Evolutionary conservation across 2,113 vertebrate species (phyloP).

Genomic region (Pseudonaja textilis): DNA sequence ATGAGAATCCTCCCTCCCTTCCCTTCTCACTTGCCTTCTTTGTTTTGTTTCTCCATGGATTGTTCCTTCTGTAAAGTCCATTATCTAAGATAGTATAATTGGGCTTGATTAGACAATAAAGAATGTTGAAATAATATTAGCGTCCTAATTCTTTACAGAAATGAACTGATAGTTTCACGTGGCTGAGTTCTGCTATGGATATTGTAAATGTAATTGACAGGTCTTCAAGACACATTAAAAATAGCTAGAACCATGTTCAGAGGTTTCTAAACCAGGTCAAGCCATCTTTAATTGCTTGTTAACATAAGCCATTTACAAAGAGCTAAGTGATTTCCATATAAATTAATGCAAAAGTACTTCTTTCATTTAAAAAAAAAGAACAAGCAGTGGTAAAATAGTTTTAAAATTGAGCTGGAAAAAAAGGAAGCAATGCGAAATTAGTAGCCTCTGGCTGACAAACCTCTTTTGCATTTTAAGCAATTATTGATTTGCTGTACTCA

Average conservation of each 20-base stretch:
- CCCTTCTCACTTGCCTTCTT: not conserved
- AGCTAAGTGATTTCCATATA: slow-evolving; percentile 46
- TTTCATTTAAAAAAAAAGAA: slow-evolving; percentile 13
- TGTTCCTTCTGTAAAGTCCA: not conserved
- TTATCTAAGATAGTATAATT: not conserved
- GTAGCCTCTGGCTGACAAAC: slow-evolving; percentile 26
- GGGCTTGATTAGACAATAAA: not conserved
- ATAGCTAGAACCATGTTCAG: not conserved
- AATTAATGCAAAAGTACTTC: slow-evolving; percentile 42
- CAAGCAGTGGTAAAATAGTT: slow-evolving; percentile 27
- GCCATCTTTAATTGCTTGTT: slow-evolving; percentile 44
- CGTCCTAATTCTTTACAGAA: not conserved
- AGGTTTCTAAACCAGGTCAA: slow-evolving; percentile 11
- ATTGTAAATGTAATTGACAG: slow-evolving; percentile 35
- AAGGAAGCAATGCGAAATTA: slow-evolving; percentile 22
- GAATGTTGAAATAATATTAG: not conserved
- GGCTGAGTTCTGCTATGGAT: not conserved
- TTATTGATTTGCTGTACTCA: slow-evolving; percentile 39
- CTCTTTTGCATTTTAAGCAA: slow-evolving; percentile 37
- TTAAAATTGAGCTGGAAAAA: slow-evolving; percentile 36
- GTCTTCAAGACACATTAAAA: slow-evolving; percentile 3
- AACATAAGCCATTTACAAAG: slow-evolving; percentile 24
- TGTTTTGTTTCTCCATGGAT: slow-evolving; percentile 4
- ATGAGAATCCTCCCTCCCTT: not conserved
- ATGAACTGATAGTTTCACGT: not conserved